Evolutionary conservation across 2,888 invertebrate genomes (phyloP).

Genomic region (Congeria kusceri): DNA sequence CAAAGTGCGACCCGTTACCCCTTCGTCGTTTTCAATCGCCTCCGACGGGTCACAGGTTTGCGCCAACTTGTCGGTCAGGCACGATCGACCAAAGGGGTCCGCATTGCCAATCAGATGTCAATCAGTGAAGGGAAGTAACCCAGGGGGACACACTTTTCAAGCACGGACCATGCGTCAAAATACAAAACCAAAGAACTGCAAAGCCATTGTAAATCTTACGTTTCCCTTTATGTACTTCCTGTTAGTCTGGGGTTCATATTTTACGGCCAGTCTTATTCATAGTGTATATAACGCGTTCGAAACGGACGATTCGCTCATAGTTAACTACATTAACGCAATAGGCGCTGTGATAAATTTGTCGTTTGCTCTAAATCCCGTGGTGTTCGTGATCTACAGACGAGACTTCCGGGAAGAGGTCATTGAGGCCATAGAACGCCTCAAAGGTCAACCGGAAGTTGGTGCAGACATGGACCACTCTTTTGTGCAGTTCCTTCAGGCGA

Average conservation of each 20-base stretch:
- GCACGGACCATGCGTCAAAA: too few species aligned
- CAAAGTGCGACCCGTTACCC: too few species aligned
- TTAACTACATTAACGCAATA: too few species aligned
- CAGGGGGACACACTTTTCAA: too few species aligned
- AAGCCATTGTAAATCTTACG: not conserved
- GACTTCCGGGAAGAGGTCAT: slow-evolving; percentile 4
- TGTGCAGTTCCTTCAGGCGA: not conserved
- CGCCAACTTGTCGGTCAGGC: too few species aligned
- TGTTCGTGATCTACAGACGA: not conserved
- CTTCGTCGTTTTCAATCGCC: too few species aligned
- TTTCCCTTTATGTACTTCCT: not conserved
- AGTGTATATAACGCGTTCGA: not conserved
- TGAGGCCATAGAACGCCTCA: not conserved
- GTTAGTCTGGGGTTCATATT: not conserved
- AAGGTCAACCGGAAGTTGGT: not conserved
- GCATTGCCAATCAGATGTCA: too few species aligned
- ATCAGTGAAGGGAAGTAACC: too few species aligned
- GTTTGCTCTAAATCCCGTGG: not conserved
- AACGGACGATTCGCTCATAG: too few species aligned
- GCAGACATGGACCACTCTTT: not conserved
- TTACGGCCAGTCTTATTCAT: not conserved
- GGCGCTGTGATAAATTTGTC: not conserved
- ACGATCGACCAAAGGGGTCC: too few species aligned
- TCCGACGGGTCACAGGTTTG: too few species aligned
- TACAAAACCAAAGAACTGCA: not conserved